These are phyloP conservation scores for Heliothis peltigera DNA, from an alignment of 2,888 invertebrate species.

Conservation along the genomic window DNA sequence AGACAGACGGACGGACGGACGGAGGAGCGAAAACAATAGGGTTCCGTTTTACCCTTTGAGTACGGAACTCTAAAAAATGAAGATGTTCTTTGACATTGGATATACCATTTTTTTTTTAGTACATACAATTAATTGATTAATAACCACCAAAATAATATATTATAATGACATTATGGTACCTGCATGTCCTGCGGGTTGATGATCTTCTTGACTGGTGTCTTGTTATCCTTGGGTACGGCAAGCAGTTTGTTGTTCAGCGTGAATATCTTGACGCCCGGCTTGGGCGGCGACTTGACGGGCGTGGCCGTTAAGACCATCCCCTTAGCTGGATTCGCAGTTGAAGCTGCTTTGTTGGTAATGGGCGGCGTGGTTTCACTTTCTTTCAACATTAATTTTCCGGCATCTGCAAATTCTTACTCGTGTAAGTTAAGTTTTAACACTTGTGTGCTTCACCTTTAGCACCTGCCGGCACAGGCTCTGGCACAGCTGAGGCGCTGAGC, in stretches of 20 bases:
- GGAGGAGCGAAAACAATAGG: too few relatives aligned
- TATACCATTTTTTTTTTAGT: too few relatives aligned
- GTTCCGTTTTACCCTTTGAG: too few relatives aligned
- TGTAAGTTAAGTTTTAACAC: too few relatives aligned
- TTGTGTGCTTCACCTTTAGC: too few relatives aligned
- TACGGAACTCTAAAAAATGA: too few relatives aligned
- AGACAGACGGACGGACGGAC: too few relatives aligned
- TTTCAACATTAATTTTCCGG: slow-evolving; percentile 94
- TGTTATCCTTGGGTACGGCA: slow-evolving; percentile 49
- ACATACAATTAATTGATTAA: too few relatives aligned
- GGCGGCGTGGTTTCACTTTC: slow-evolving; percentile 70
- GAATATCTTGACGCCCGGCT: slow-evolving; percentile 75
- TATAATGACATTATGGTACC: slow-evolving; percentile 44
- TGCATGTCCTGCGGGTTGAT: slow-evolving; percentile 68
- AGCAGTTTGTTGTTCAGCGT: slow-evolving; percentile 71
- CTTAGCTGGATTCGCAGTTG: slow-evolving; percentile 40
- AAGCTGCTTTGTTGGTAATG: slow-evolving; percentile 18
- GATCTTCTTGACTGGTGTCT: slow-evolving; percentile 62
- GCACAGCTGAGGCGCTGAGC: too few relatives aligned
- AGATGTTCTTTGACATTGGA: too few relatives aligned
- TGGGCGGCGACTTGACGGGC: slow-evolving; percentile 69
- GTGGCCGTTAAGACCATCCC: slow-evolving; percentile 71
- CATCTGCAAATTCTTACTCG: slow-evolving; percentile 86
- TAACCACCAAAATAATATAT: too few relatives aligned
- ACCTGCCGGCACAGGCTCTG: too few relatives aligned